Evolutionary conservation across 2,797 vertebrate species (phyloP).

Genomic region (Melanotaenia pygmaea): DNA sequence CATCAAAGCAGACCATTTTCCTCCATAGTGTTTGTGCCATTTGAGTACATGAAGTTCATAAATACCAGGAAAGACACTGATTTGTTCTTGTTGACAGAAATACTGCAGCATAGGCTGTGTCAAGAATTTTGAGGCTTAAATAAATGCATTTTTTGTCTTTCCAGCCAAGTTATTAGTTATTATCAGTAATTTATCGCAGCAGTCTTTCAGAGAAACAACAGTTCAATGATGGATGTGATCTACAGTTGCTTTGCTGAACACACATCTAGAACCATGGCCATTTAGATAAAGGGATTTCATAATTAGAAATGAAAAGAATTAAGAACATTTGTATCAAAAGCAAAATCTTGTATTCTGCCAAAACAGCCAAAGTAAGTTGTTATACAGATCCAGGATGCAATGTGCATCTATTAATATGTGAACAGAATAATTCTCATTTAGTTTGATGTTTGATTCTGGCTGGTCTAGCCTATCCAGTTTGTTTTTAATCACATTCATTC

Average conservation of each 20-base stretch:
- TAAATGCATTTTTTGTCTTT: slow-evolving; percentile 37
- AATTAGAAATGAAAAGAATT: slow-evolving; percentile 62
- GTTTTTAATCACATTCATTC: slow-evolving; percentile 63
- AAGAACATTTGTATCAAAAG: slow-evolving; percentile 73
- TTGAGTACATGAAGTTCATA: slow-evolving; percentile 30
- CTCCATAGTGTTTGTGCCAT: slow-evolving; percentile 12
- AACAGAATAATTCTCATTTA: slow-evolving; percentile 43
- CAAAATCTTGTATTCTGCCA: slow-evolving; percentile 59
- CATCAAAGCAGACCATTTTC: slow-evolving; percentile 55
- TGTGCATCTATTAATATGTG: slow-evolving; percentile 46
- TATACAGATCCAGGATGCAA: slow-evolving; percentile 43
- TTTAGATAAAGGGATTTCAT: slow-evolving; percentile 76
- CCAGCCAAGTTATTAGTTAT: slow-evolving; percentile 47
- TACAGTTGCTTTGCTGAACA: slow-evolving; percentile 64
- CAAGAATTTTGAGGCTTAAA: slow-evolving; percentile 43
- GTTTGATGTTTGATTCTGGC: slow-evolving; percentile 46
- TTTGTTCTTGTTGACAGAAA: slow-evolving; percentile 44
- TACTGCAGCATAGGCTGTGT: slow-evolving; percentile 25
- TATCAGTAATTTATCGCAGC: slow-evolving; percentile 50
- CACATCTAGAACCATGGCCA: slow-evolving; percentile 69
- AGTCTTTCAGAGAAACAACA: slow-evolving; percentile 30
- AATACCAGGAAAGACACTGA: slow-evolving; percentile 26
- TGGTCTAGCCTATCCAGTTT: slow-evolving; percentile 49
- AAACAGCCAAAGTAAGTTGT: slow-evolving; percentile 57
- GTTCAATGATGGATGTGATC: slow-evolving; percentile 55